These are phyloP conservation scores for Emys orbicularis DNA, from an alignment of 2,797 vertebrate species.

Conservation along the genomic window DNA sequence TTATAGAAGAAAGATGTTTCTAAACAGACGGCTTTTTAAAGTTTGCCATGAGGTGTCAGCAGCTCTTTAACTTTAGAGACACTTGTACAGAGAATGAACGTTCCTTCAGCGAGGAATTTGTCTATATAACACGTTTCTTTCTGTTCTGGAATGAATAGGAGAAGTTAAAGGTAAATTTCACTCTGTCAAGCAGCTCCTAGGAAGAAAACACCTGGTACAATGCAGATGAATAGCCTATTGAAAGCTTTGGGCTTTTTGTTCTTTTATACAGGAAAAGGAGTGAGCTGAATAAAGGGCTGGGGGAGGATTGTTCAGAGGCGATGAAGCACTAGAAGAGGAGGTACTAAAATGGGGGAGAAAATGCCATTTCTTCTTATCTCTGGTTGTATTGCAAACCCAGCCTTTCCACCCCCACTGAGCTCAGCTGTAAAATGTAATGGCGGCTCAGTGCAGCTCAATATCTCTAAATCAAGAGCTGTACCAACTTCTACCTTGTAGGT, in stretches of 20 bases:
- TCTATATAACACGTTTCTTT: slow-evolving; percentile 7
- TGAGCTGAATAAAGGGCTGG: fast-evolving
- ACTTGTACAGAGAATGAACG: neutral
- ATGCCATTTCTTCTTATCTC: neutral
- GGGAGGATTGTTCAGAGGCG: fast-evolving
- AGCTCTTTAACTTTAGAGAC: fast-evolving
- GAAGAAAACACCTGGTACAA: neutral
- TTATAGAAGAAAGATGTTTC: neutral
- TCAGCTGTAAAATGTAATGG: neutral
- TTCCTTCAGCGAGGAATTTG: slow-evolving; percentile 13
- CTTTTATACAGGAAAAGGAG: neutral
- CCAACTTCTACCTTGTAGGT: neutral
- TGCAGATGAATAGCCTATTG: neutral
- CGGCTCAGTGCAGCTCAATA: fast-evolving
- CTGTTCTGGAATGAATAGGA: neutral
- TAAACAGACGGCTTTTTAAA: neutral
- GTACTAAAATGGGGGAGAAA: fast-evolving
- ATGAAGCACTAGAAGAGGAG: fast-evolving
- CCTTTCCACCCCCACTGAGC: fast-evolving
- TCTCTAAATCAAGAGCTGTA: neutral
- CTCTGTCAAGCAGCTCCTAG: neutral
- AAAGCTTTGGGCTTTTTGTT: neutral
- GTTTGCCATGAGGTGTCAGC: fast-evolving
- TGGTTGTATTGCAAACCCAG: neutral
- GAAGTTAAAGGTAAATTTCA: slow-evolving; percentile 38